phyloP scores from a whole-genome alignment of 2,113 vertebrate genomes.

The Ammospiza nelsoni region DNA sequence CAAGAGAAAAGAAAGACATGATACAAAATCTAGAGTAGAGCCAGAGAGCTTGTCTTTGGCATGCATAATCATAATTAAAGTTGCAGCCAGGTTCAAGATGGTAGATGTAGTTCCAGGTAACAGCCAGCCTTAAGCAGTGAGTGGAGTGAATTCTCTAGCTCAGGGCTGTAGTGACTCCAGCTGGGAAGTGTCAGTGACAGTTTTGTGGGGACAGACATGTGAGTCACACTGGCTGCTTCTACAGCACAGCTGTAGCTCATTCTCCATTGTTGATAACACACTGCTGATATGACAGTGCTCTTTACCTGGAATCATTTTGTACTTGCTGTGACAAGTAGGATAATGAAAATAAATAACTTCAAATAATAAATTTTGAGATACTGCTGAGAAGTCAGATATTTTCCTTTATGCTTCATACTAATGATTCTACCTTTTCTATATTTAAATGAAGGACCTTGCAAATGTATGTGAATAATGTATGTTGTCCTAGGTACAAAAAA shows the following conservation, averaged over 20 bases:
- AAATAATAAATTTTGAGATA: background rate
- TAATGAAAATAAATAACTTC: background rate
- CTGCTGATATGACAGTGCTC: background rate
- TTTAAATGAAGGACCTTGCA: background rate
- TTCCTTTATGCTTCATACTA: background rate
- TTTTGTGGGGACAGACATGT: background rate
- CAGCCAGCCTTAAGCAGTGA: background rate
- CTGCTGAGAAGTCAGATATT: background rate
- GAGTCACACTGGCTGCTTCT: background rate
- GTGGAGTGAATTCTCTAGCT: background rate
- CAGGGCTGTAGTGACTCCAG: background rate
- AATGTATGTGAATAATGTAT: background rate
- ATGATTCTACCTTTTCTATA: background rate
- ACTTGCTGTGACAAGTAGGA: background rate
- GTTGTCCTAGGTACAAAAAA: conserved; percentile 76
- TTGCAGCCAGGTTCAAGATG: background rate
- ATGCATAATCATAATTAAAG: background rate
- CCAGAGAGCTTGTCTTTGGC: background rate
- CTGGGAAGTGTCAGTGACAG: background rate
- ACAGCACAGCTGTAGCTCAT: background rate
- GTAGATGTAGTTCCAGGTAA: background rate
- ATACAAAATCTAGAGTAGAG: background rate
- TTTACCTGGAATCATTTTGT: background rate
- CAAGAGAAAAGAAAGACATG: background rate
- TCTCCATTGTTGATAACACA: background rate